These are phyloP conservation scores for Greenwoodochromis staneri DNA, from an alignment of 2,113 vertebrate species.

Conservation along the genomic window DNA sequence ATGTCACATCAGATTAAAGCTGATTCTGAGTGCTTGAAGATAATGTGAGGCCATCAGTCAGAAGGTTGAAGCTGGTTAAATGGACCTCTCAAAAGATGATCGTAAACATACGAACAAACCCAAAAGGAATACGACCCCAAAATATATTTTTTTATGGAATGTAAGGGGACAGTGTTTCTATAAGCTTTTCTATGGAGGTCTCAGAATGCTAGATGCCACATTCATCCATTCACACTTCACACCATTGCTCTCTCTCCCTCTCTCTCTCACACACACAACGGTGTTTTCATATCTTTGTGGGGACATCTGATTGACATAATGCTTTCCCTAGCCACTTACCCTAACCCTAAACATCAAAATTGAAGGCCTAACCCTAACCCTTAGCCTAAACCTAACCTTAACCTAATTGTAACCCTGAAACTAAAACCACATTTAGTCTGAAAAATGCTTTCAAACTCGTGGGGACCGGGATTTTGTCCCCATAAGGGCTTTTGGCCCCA, in stretches of 20 bases:
- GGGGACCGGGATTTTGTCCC: rapidly evolving
- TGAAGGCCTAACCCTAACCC: background rate
- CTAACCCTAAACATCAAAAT: background rate
- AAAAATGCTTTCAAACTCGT: background rate
- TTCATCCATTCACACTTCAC: background rate
- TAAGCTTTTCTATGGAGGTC: background rate
- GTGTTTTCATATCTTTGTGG: background rate
- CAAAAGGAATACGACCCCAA: background rate
- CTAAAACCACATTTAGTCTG: background rate
- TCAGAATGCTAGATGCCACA: background rate
- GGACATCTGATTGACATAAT: background rate
- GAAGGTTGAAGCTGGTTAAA: background rate
- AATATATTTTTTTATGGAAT: background rate
- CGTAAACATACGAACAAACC: background rate
- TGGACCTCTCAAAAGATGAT: background rate
- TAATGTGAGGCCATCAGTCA: background rate
- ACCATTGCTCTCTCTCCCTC: background rate
- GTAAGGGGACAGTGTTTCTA: background rate
- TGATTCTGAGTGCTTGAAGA: background rate
- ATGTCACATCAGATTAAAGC: background rate
- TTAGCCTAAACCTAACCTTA: background rate
- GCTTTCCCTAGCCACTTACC: background rate
- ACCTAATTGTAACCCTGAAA: background rate
- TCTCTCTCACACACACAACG: rapidly evolving
- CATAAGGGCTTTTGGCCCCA: background rate